Evolutionary conservation across 23 tunicate genomes (phyloP).

Genomic region (Clavelina lepadiformis): DNA sequence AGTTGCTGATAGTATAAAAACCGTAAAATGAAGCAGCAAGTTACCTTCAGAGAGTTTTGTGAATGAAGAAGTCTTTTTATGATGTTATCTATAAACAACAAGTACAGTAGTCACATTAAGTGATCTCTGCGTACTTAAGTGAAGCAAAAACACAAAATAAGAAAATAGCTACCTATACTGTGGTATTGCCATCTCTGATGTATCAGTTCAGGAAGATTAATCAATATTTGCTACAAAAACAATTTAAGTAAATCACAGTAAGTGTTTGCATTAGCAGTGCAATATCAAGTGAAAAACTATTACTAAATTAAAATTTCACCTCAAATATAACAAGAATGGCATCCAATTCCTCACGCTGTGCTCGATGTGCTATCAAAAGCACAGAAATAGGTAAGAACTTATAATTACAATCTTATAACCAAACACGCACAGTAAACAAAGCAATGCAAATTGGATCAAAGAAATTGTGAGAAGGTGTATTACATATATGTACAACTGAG

Average conservation of each 20-base stretch:
- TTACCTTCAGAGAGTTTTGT: constrained; percentile 76
- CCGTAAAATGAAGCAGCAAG: no score
- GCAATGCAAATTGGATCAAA: neutral
- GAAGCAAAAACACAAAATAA: neutral
- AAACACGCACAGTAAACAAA: neutral
- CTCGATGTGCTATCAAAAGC: constrained; percentile 70
- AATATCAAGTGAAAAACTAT: neutral
- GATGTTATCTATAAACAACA: constrained; percentile 50
- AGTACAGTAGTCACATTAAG: neutral
- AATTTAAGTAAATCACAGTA: neutral
- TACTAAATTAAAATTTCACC: constrained; percentile 17
- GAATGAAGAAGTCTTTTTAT: constrained; percentile 81
- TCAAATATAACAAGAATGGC: constrained; percentile 77
- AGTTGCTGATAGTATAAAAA: no score
- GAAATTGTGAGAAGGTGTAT: neutral
- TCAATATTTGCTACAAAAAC: constrained; percentile 62
- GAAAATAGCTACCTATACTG: constrained; percentile 66
- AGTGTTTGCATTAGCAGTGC: neutral
- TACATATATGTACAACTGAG: no score
- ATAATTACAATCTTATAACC: neutral
- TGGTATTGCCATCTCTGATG: constrained; percentile 90
- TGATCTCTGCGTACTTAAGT: neutral
- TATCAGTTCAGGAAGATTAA: constrained; percentile 67
- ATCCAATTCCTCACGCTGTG: constrained; percentile 89
- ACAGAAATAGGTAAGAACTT: neutral